These are phyloP conservation scores for Hipposideros armiger DNA, from an alignment of 2,113 vertebrate species.

Conservation along the genomic window DNA sequence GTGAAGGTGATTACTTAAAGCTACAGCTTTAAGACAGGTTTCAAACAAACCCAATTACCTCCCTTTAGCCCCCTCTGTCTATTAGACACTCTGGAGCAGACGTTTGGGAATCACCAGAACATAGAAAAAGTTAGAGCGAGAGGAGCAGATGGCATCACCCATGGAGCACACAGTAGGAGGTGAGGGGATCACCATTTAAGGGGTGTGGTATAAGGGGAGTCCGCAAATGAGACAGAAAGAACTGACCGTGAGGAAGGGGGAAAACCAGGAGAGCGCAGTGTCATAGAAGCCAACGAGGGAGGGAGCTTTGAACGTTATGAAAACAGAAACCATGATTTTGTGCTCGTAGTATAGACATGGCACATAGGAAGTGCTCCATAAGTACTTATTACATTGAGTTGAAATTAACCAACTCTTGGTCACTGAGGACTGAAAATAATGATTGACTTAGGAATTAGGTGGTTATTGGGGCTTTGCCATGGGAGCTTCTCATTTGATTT, in stretches of 20 bases:
- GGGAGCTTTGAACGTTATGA: background rate
- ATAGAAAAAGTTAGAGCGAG: background rate
- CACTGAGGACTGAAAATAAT: background rate
- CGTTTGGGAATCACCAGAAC: background rate
- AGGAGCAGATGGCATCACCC: background rate
- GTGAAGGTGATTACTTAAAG: background rate
- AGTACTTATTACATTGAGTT: background rate
- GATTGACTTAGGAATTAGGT: background rate
- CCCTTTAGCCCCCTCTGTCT: background rate
- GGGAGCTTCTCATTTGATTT: background rate
- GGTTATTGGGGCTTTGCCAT: background rate
- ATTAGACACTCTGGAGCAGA: background rate
- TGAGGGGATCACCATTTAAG: background rate
- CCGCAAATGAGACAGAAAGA: background rate
- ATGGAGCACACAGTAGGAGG: background rate
- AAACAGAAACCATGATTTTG: background rate
- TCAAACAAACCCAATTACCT: background rate
- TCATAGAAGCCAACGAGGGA: background rate
- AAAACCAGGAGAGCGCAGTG: background rate
- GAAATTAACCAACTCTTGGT: background rate
- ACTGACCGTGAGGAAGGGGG: background rate
- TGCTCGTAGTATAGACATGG: background rate
- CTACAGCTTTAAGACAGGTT: background rate
- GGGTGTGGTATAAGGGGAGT: background rate
- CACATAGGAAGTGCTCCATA: background rate